These are phyloP conservation scores for Rhodophaea formosa DNA, from an alignment of 2,888 invertebrate genomes.

Conservation along the genomic window DNA sequence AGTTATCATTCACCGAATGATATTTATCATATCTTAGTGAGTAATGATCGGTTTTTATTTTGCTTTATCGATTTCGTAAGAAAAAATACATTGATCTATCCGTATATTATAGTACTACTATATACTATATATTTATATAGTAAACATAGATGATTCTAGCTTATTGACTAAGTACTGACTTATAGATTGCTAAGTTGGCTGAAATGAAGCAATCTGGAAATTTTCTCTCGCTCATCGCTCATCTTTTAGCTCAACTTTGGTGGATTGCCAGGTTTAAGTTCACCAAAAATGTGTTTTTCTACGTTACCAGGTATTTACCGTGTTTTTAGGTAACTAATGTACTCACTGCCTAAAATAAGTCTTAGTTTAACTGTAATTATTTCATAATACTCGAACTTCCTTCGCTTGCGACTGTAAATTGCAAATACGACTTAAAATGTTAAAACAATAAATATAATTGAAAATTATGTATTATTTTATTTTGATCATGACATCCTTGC, in stretches of 20 bases:
- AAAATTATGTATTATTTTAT: conserved; percentile 35
- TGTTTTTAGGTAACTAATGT: conserved; percentile 49
- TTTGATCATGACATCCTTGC: conserved; percentile 16
- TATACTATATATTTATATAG: too few species aligned
- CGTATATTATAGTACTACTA: too few species aligned
- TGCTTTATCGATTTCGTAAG: too few species aligned
- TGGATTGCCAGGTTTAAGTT: conserved; percentile 40
- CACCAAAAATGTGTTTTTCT: conserved; percentile 70
- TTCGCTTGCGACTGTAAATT: conserved; percentile 74
- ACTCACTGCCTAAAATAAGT: conserved; percentile 67
- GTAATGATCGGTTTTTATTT: too few species aligned
- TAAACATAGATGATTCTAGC: background rate
- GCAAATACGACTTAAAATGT: conserved; percentile 73
- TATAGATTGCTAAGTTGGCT: background rate
- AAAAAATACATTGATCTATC: too few species aligned
- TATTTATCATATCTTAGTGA: too few species aligned
- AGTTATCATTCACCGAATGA: too few species aligned
- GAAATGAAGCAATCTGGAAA: conserved; percentile 38
- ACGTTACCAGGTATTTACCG: conserved; percentile 67
- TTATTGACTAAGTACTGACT: background rate
- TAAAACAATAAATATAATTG: conserved; percentile 61
- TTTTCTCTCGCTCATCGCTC: conserved; percentile 36
- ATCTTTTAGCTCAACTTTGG: conserved; percentile 1
- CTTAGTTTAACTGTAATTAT: conserved; percentile 43
- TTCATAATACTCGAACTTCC: conserved; percentile 61